Conservation (phyloP, 2,888 invertebrate genomes). For the Thymelicus lineola region DNA sequence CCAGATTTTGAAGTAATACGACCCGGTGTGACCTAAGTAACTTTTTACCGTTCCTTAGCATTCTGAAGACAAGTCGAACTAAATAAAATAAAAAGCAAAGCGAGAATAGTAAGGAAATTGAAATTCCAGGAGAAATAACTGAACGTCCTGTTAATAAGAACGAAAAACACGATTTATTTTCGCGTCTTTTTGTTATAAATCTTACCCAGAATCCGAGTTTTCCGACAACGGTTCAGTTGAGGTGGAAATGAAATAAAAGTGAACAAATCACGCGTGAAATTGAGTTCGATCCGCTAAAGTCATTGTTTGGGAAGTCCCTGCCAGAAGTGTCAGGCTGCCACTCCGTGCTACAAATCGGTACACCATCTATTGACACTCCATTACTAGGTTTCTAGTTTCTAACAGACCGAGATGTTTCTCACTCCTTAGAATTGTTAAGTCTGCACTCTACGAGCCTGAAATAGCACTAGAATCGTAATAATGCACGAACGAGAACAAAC, state of each 20-base stretch:
- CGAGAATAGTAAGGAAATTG: neutral
- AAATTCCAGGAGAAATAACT: neutral
- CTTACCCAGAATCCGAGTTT: conserved; percentile 39
- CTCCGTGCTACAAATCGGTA: conserved; percentile 45
- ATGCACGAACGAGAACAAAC: too few relatives aligned
- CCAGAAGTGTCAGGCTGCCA: conserved; percentile 55
- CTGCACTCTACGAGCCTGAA: too few relatives aligned
- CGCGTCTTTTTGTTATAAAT: conserved; percentile 34
- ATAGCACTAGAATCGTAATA: too few relatives aligned
- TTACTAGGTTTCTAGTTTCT: conserved; percentile 38
- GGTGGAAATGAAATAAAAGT: conserved; percentile 78
- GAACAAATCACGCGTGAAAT: conserved; percentile 83
- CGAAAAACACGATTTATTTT: conserved; percentile 29
- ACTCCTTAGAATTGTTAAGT: conserved; percentile 2
- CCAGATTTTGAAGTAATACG: conserved; percentile 26
- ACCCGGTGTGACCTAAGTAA: conserved; percentile 18
- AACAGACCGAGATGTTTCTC: conserved; percentile 13
- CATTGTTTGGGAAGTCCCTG: conserved; percentile 67
- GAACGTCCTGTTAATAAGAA: conserved; percentile 26
- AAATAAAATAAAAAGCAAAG: conserved; percentile 8
- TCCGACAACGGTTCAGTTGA: conserved; percentile 57
- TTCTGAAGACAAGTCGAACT: conserved; percentile 11
- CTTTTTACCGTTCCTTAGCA: conserved; percentile 21
- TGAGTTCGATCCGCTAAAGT: conserved; percentile 74
- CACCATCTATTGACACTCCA: conserved; percentile 44